phyloP scores from a whole-genome alignment of 2,888 invertebrate species.

The Macropis europaea region DNA sequence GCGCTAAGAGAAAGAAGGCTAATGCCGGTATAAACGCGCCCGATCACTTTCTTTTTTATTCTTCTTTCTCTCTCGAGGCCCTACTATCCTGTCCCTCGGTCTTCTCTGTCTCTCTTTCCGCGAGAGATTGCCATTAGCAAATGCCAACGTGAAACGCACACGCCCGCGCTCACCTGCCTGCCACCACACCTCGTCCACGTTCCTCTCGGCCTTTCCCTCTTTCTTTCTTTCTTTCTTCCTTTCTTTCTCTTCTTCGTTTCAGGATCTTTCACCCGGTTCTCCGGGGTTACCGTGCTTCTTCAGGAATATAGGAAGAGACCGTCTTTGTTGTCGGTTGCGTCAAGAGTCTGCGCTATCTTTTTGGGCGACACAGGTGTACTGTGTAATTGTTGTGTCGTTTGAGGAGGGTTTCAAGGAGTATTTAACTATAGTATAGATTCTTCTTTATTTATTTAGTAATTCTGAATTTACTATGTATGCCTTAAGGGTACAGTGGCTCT shows the following conservation, averaged over 20 bases:
- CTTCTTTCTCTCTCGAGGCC: conserved; percentile 7
- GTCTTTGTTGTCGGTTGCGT: too few relatives aligned
- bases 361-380: too few relatives aligned
- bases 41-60: conserved; percentile 40
- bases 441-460: too few relatives aligned
- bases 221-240: neutral
- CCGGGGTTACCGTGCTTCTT: too few relatives aligned
- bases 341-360: too few relatives aligned
- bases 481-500: too few relatives aligned
- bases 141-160: conserved; percentile 71
- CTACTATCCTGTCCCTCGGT: conserved; percentile 1
- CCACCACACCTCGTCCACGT: conserved; percentile 63
- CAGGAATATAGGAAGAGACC: too few relatives aligned
- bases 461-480: too few relatives aligned
- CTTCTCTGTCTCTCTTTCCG: conserved; percentile 31
- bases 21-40: conserved; percentile 66
- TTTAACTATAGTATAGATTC: too few relatives aligned
- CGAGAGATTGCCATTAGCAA: conserved; percentile 73
- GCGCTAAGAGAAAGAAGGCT: conserved; percentile 71
- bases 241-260: neutral
- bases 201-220: conserved; percentile 34
- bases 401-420: too few relatives aligned
- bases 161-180: conserved; percentile 71
- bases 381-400: too few relatives aligned
- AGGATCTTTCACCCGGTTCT: neutral